Evolutionary conservation across 2,113 vertebrate genomes (phyloP).

Genomic region (Dendrocopos noguchii): DNA sequence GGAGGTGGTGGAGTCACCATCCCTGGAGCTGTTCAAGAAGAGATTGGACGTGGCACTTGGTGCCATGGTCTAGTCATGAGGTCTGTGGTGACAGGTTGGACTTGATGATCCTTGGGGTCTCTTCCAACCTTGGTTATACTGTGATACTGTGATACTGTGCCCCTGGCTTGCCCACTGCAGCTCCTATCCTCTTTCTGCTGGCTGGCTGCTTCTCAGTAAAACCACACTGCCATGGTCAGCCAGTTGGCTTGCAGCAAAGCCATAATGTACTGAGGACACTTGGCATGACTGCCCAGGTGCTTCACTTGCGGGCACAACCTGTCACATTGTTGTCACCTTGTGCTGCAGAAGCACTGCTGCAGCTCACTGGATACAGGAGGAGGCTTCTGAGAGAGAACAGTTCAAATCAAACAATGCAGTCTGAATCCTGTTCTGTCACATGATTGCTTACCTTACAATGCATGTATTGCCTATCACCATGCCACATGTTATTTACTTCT

Average conservation of each 20-base stretch:
- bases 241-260: rapidly evolving
- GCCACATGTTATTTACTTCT: neutral
- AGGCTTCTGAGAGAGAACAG: rapidly evolving
- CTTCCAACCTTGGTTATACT: too few species aligned
- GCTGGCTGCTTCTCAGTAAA: neutral
- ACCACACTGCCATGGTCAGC: rapidly evolving
- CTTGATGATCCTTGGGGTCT: too few species aligned
- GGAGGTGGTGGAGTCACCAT: too few species aligned
- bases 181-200: neutral
- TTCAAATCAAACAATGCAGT: neutral
- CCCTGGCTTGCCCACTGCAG: neutral
- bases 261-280: rapidly evolving
- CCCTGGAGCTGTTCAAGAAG: too few species aligned
- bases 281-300: rapidly evolving
- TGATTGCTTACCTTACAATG: constrained; percentile 14
- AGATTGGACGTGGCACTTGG: too few species aligned
- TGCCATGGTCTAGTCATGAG: too few species aligned
- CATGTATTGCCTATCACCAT: rapidly evolving
- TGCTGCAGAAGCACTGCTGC: neutral
- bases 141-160: too few species aligned
- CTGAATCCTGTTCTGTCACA: neutral
- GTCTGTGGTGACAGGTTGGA: too few species aligned
- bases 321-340: neutral
- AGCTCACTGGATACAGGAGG: neutral
- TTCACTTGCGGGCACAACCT: neutral